phyloP scores from a whole-genome alignment of 2,113 vertebrate genomes.

The Noctilio leporinus region DNA sequence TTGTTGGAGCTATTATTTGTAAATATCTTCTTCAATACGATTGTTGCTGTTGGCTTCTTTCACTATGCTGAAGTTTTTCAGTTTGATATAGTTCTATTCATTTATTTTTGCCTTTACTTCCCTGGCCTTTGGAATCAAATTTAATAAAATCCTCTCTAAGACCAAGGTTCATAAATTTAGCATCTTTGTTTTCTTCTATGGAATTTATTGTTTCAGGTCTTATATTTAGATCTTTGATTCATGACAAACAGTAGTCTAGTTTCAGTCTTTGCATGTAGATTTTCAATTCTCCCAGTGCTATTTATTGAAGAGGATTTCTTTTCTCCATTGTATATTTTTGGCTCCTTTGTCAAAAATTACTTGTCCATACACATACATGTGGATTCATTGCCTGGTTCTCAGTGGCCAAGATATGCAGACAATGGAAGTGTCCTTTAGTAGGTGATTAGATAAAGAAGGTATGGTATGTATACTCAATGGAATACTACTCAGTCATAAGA shows the following conservation, averaged over 20 bases:
- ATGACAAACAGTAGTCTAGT: neutral
- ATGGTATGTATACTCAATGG: too few relatives aligned
- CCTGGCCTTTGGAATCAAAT: neutral
- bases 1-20: neutral
- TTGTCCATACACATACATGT: neutral
- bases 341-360: neutral
- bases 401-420: too few relatives aligned
- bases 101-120: neutral
- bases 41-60: neutral
- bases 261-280: too few relatives aligned
- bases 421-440: too few relatives aligned
- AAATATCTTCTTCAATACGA: neutral
- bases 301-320: too few relatives aligned
- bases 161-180: neutral
- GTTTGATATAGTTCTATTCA: too few relatives aligned
- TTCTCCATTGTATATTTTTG: neutral
- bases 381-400: neutral
- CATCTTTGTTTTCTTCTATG: too few relatives aligned
- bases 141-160: neutral
- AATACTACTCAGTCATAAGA: too few relatives aligned
- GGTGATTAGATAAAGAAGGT: too few relatives aligned
- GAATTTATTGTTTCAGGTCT: neutral
- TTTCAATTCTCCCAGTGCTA: too few relatives aligned
- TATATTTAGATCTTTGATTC: neutral
- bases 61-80: neutral